These are phyloP conservation scores for Plodia interpunctella DNA, from an alignment of 1,140 invertebrate species.

Conservation along the genomic window DNA sequence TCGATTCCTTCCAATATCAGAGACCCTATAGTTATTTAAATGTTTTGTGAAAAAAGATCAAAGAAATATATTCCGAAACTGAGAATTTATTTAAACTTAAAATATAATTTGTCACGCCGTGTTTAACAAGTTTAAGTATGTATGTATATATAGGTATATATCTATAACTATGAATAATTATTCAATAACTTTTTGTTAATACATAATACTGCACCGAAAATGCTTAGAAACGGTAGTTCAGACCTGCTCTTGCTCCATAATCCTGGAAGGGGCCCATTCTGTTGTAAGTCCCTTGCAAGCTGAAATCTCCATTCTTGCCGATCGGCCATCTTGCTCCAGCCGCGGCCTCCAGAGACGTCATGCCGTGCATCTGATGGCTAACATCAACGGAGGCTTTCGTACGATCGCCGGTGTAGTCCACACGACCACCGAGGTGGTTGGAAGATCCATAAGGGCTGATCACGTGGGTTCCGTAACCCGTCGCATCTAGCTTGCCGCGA, in stretches of 20 bases:
- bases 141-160: no score
- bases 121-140: no score
- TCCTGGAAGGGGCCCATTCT: constrained; percentile 6
- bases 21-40: no score
- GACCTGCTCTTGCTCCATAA: constrained; percentile 5
- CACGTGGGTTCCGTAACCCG: constrained; percentile 38
- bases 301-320: constrained; percentile 2
- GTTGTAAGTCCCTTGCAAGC: constrained; percentile 7
- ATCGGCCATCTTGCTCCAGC: constrained; percentile 6
- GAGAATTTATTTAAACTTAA: no score
- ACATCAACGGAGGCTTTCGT: constrained; percentile 40
- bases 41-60: no score
- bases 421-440: constrained; percentile 37
- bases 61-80: no score
- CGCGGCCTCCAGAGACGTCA: background rate
- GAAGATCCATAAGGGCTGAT: constrained; percentile 39
- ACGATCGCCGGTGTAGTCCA: constrained; percentile 43
- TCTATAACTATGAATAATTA: no score
- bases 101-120: no score
- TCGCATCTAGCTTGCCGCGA: constrained; percentile 37
- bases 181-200: no score
- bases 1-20: no score
- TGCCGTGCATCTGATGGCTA: constrained; percentile 42
- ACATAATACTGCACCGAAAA: background rate
- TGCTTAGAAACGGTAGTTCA: constrained; percentile 8